Evolutionary conservation across 1,140 invertebrate genomes (phyloP), one percentile per base, ranked within the genome.

Genomic region (Neodiprion lecontei): DNA sequence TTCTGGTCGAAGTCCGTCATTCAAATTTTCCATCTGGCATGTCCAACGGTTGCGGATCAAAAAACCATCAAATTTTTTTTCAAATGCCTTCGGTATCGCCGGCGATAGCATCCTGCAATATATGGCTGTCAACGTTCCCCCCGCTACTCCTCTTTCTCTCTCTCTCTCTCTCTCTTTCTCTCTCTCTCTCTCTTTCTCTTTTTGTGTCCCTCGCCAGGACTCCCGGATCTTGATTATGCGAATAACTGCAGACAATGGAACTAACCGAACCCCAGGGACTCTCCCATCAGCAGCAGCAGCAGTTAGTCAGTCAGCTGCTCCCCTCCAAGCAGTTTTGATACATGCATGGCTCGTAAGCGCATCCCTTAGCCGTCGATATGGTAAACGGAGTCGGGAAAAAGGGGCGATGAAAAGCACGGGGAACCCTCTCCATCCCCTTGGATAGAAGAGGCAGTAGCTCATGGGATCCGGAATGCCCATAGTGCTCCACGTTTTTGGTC

Each of bases 221-320:
- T 12, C 67, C 67, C 67, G 49, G 72, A 81, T 84, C 80, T 87
- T 81, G 85, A 86, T 87, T 84, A 86, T 86, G 84, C 82, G 85
- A 86, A 84, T 84, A 84, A 82, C 83, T 83, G 80, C 79, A 76
- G 77, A 86, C 85, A 87, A 87, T 86, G 75, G 82, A 75, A 80
- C 28, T 40, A 40, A 40, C 11, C 53, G 11, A 17, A 61, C 78
- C 80, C 77, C 80, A 78, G 53, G 53, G 53, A 61, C 53, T 8
- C 11, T 61, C n/a, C 53, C 53, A 12, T 61, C 28, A 40, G 28
- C 28, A 40, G 28, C 28, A 40, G 28, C 28, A 40, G 53, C 53
- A 61, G 53, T 61, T 17, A 61, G 53, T 61, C 70, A 82, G 85
- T 88, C 87, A 88, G 87, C 87, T 88, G 87, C 86, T 87, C 81